phyloP scores from a whole-genome alignment of 2,888 invertebrate genomes.

The Brassicogethes aeneus region DNA sequence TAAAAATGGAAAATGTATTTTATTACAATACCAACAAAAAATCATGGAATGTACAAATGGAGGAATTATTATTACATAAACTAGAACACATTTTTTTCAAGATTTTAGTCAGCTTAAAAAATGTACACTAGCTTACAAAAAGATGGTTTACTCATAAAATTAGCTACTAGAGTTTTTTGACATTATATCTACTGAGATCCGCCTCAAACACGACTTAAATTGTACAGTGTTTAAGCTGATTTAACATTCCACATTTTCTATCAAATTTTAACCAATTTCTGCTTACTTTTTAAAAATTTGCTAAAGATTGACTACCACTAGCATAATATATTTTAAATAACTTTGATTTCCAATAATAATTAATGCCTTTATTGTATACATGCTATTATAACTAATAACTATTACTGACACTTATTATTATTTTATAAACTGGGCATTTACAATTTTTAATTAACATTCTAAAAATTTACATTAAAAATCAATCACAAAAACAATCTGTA shows the following conservation, averaged over 20 bases:
- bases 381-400: conserved; percentile 5
- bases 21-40: background rate
- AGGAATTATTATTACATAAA: background rate
- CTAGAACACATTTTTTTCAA: background rate
- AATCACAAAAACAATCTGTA: no score
- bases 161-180: no score
- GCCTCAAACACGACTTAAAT: conserved; percentile 6
- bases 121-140: no score
- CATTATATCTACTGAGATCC: conserved; percentile 9
- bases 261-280: conserved; percentile 8
- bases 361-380: conserved; percentile 13
- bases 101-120: no score
- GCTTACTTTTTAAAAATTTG: conserved; percentile 16
- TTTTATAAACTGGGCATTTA: no score
- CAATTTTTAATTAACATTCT: no score
- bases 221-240: conserved; percentile 13
- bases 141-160: no score
- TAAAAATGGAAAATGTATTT: conserved; percentile 5
- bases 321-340: conserved; percentile 12
- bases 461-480: no score
- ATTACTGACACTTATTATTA: background rate
- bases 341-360: no score
- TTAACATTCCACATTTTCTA: conserved; percentile 11
- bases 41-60: conserved; percentile 10
- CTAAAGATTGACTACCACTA: conserved; percentile 18